Conservation (phyloP, 2,888 invertebrate species). For the Tetranychus piercei region DNA sequence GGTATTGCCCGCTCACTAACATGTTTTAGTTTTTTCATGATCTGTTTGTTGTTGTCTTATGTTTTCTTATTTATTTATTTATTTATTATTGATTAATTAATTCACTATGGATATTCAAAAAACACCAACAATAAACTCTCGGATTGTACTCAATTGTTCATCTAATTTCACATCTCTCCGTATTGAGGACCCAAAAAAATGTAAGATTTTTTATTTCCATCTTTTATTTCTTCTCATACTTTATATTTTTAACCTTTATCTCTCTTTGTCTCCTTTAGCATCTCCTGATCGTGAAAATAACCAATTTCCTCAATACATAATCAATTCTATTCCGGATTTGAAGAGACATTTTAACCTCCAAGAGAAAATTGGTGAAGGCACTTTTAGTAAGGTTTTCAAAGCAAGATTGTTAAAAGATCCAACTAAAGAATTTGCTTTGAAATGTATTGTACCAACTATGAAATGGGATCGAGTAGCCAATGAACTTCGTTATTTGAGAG, state of each 20-base stretch:
- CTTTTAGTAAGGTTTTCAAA: slow-evolving; percentile 67
- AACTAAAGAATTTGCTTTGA: slow-evolving; percentile 49
- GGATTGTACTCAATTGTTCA: slow-evolving; percentile 19
- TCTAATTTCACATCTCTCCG: slow-evolving; percentile 18
- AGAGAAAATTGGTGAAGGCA: slow-evolving; percentile 32
- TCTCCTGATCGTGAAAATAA: slow-evolving; percentile 2
- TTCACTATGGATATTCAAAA: neutral
- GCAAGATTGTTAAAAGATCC: slow-evolving; percentile 43
- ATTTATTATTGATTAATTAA: neutral
- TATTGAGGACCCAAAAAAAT: slow-evolving; percentile 23
- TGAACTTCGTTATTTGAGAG: slow-evolving; percentile 41
- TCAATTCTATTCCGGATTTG: slow-evolving; percentile 24
- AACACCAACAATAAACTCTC: no score
- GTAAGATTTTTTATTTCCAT: slow-evolving; percentile 13
- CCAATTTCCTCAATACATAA: slow-evolving; percentile 1
- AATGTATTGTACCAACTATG: slow-evolving; percentile 67
- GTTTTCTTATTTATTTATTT: neutral
- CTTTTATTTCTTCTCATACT: neutral
- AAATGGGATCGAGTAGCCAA: slow-evolving; percentile 61
- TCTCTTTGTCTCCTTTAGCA: neutral
- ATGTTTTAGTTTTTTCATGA: neutral
- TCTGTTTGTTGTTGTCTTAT: neutral
- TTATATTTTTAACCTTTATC: neutral
- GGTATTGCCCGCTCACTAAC: no score
- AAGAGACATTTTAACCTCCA: slow-evolving; percentile 23